Percentiles rank a stretch among this genome's conserved stretches.
phyloP scores from a whole-genome alignment of 1,140 invertebrate genomes.

The Geopemphigus sp. region DNA sequence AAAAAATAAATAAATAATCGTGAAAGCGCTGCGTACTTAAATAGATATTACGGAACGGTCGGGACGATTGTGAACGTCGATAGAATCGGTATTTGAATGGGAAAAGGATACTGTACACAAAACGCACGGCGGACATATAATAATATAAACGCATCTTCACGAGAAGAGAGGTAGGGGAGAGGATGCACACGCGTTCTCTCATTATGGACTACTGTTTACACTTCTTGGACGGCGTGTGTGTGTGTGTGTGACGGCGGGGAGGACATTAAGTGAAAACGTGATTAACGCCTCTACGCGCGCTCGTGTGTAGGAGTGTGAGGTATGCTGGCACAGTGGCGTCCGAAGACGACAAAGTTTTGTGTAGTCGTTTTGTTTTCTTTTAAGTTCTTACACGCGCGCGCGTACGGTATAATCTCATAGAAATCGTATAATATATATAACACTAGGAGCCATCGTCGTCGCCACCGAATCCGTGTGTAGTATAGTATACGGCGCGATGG shows the following conservation, averaged over 20 bases:
- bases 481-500: no score
- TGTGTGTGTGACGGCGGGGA: neutral
- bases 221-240: neutral
- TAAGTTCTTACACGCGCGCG: neutral
- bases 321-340: conserved; percentile 11
- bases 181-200: no score
- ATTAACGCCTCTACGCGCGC: conserved; percentile 25
- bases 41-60: neutral
- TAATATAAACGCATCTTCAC: conserved; percentile 11
- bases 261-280: conserved; percentile 41
- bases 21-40: no score
- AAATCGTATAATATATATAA: neutral
- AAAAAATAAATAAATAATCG: no score
- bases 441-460: conserved; percentile 6
- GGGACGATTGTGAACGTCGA: neutral
- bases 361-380: neutral
- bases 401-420: neutral
- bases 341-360: conserved; percentile 29
- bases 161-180: neutral
- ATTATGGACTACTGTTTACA: conserved; percentile 27
- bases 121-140: neutral
- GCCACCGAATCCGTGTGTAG: no score
- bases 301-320: neutral
- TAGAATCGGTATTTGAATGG: conserved; percentile 13
- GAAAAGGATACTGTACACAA: neutral